Base-by-base conservation (phyloP, 2,888 invertebrate genomes). In the Pachliopta kotzebuea region DNA sequence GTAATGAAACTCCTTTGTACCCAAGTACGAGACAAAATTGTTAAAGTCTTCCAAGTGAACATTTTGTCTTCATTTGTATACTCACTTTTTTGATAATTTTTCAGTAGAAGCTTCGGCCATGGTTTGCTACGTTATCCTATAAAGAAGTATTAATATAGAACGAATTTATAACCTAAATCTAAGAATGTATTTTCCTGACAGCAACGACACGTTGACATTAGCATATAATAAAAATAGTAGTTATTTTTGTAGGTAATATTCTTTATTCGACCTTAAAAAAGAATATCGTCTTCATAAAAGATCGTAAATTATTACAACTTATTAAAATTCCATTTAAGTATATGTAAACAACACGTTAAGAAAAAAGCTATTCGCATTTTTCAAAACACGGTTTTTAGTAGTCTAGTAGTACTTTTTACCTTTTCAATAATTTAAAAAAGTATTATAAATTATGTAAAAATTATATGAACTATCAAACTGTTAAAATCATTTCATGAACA, bases 61-160 rank as follows among this genome's bases (percentile, higher is more conserved):
- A 86, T 89, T 70, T 69, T 81, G 65, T 68, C 72, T 49, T 71
- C 75, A 78, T 73, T n/a, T 76, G 71, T 68, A 84, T 91, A 91
- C 94, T 94, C 92, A 95, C 95, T 94, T 95, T 90, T 95, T 95
- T 17, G 95, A 95, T 69, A 95, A 75, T 76, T 94, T 94, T 86
- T 94, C 94, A 77, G 76, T 85, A 63, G 83, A 73, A 72, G 80
- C 80, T 76, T 94, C 94, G 76, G 93, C 93, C 94, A 94, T 94
- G 69, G 69, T 57, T 60, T 54, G 29, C 49, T 26, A 55, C 24
- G 20, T 60, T 63, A 52, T 60, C 29, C 60, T 54, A 58, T n/a
- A 29, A 21, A 26, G 18, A 52, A 26, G 14, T 45, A n/a, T 2
- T 24, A 11, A n/a, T n/a, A 37, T 37, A 14, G 14, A 14, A 45